Conservation (phyloP, 2,888 invertebrate species). For the Flabesymbios commensalis region DNA sequence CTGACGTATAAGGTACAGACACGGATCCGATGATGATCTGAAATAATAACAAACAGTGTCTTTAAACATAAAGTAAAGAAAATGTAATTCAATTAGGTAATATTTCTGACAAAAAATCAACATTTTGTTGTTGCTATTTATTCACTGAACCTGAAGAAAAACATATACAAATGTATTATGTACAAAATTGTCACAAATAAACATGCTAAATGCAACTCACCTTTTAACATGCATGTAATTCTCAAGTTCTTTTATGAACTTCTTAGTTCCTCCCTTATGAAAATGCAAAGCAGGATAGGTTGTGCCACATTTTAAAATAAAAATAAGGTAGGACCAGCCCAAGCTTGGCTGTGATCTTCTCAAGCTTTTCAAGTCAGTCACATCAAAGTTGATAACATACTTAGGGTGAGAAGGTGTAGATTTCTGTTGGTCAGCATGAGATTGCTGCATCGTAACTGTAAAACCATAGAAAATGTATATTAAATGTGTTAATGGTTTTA, state of each 20-base stretch:
- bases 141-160: too few relatives aligned
- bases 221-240: slow-evolving; percentile 31
- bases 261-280: slow-evolving; percentile 83
- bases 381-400: slow-evolving; percentile 61
- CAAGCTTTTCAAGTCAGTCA: slow-evolving; percentile 72
- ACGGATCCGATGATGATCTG: slow-evolving; percentile 75
- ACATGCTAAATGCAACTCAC: slow-evolving; percentile 18
- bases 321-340: slow-evolving; percentile 61
- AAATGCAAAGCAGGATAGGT: slow-evolving; percentile 83
- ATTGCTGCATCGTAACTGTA: neutral
- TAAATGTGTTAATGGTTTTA: too few relatives aligned
- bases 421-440: too few relatives aligned
- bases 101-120: too few relatives aligned
- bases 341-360: slow-evolving; percentile 57
- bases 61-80: neutral
- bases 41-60: neutral
- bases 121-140: neutral
- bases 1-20: slow-evolving; percentile 73
- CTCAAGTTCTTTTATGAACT: slow-evolving; percentile 66
- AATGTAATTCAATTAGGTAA: neutral
- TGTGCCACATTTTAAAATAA: slow-evolving; percentile 74
- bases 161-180: neutral
- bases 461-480: too few relatives aligned
- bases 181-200: too few relatives aligned
- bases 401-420: neutral